Conservation (phyloP, 2,113 vertebrate species). For the Reinhardtius hippoglossoides region DNA sequence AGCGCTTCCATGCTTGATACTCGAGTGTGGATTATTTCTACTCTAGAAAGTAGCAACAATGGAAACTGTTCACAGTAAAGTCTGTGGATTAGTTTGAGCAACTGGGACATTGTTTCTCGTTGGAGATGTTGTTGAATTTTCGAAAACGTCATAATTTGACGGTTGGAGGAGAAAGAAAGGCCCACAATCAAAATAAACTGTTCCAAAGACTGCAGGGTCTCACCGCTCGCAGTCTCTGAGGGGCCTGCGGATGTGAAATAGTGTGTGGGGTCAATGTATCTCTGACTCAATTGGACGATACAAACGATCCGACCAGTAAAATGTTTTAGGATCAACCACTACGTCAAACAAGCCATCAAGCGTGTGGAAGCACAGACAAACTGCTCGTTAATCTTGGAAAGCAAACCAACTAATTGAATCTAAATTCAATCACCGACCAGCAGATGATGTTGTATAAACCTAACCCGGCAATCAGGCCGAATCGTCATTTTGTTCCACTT, state of each 20-base stretch:
- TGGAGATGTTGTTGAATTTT: neutral
- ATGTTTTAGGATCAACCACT: slow-evolving; percentile 3
- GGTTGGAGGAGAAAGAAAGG: slow-evolving; percentile 10
- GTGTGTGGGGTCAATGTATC: neutral
- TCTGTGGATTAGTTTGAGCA: neutral
- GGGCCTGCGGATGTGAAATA: too few species aligned
- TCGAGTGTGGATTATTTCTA: slow-evolving; percentile 29
- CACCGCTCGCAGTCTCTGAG: neutral
- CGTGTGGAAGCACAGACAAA: neutral
- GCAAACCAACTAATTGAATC: slow-evolving; percentile 29
- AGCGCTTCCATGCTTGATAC: neutral
- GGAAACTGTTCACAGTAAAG: neutral
- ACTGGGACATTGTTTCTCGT: neutral
- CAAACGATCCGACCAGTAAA: slow-evolving; percentile 4
- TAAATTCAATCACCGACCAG: slow-evolving; percentile 26
- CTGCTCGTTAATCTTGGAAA: slow-evolving; percentile 24
- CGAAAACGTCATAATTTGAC: neutral
- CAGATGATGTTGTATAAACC: slow-evolving; percentile 9
- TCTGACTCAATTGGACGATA: slow-evolving; percentile 22
- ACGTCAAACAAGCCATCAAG: neutral
- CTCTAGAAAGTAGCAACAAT: neutral
- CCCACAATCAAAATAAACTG: neutral
- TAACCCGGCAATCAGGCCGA: slow-evolving; percentile 14
- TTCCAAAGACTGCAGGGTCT: neutral
- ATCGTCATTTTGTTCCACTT: slow-evolving; percentile 34